A percentile compares a stretch with the other conserved stretches of the same genome.
Evolutionary conservation across 2,797 vertebrate species (phyloP).

Genomic region (Cossypha caffra): DNA sequence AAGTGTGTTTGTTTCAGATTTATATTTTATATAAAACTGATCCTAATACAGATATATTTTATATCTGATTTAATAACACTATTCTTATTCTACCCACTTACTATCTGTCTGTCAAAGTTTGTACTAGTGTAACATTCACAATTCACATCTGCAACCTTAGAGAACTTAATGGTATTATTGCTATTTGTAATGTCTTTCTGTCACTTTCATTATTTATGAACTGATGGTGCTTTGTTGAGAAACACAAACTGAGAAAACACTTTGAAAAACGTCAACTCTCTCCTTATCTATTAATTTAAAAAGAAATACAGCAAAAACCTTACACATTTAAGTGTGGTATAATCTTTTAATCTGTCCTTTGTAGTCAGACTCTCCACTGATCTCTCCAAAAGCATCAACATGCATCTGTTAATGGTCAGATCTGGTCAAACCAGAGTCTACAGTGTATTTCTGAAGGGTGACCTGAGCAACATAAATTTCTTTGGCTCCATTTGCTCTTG

Average conservation of each 20-base stretch:
- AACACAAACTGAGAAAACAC: not conserved
- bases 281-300: not conserved
- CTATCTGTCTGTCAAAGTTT: not conserved
- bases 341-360: not conserved
- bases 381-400: not conserved
- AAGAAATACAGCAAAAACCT: not conserved
- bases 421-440: not conserved
- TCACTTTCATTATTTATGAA: not conserved
- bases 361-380: not conserved
- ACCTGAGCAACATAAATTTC: not conserved
- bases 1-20: not conserved
- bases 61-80: not conserved
- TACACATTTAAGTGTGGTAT: not conserved
- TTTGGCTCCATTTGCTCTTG: not conserved
- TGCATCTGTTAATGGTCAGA: not conserved
- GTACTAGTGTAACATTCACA: not conserved
- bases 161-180: not conserved
- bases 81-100: not conserved
- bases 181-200: not conserved
- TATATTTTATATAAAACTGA: not conserved
- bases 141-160: not conserved
- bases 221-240: not conserved
- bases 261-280: not conserved
- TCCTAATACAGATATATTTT: not conserved
- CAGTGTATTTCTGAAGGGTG: not conserved